These are phyloP conservation scores for Halcyon badia DNA, from an alignment of 2,797 vertebrate species.

Conservation along the genomic window DNA sequence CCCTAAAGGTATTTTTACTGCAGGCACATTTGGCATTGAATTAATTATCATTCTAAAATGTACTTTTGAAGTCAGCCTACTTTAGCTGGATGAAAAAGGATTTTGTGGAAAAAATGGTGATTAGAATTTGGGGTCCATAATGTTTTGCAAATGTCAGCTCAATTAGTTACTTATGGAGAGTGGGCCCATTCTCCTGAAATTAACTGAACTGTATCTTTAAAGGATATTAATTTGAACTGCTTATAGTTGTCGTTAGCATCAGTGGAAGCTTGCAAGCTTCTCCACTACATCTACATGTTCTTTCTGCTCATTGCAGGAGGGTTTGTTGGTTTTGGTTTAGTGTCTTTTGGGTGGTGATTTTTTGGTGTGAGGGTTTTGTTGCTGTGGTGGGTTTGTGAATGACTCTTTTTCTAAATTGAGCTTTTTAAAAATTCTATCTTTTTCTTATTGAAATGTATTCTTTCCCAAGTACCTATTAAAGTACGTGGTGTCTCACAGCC, in stretches of 20 bases:
- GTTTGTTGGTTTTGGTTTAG: too few species aligned
- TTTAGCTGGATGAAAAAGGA: conserved; percentile 65
- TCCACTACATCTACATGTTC: background rate
- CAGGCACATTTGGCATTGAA: conserved; percentile 69
- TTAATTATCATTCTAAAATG: conserved; percentile 71
- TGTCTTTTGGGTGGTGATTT: too few species aligned
- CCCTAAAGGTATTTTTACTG: conserved; percentile 75
- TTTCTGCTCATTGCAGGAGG: background rate
- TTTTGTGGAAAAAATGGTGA: conserved; percentile 52
- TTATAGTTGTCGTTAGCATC: conserved; percentile 9
- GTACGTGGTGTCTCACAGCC: background rate
- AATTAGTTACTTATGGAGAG: conserved; percentile 55
- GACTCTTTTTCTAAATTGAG: too few species aligned
- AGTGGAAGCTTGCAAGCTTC: background rate
- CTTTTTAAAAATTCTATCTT: background rate
- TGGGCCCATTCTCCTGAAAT: conserved; percentile 52
- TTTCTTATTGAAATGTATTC: background rate
- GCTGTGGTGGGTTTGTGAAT: too few species aligned
- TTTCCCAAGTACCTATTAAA: background rate
- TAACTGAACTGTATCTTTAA: conserved; percentile 38
- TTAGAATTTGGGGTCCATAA: conserved; percentile 66
- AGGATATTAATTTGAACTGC: conserved; percentile 44
- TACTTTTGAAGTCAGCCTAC: conserved; percentile 52
- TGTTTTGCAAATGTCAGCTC: conserved; percentile 68
- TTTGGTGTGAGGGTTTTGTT: too few species aligned